Evolutionary conservation across 2,888 invertebrate species (phyloP).

Genomic region (Pyralis farinalis): DNA sequence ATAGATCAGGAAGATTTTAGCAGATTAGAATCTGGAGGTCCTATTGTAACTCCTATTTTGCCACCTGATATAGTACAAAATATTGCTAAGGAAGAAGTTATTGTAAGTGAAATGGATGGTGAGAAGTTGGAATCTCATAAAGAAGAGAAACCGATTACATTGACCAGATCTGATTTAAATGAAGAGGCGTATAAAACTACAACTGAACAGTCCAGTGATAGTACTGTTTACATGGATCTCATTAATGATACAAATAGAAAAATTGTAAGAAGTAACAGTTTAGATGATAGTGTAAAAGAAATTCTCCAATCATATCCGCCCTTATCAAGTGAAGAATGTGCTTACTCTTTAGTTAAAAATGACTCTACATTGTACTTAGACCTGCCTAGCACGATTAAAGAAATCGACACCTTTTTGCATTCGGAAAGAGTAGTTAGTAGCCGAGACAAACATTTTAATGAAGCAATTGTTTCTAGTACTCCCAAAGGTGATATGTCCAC

Average conservation of each 20-base stretch:
- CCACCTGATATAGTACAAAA: slow-evolving; percentile 68
- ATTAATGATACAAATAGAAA: slow-evolving; percentile 49
- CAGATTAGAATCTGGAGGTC: neutral
- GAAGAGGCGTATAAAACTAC: slow-evolving; percentile 17
- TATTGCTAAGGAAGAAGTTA: slow-evolving; percentile 30
- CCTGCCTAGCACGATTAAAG: slow-evolving; percentile 54
- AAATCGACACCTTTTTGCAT: slow-evolving; percentile 51
- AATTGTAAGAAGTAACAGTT: slow-evolving; percentile 34
- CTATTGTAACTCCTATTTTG: slow-evolving; percentile 22
- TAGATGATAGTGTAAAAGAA: slow-evolving; percentile 31
- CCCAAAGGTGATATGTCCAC: slow-evolving; percentile 51
- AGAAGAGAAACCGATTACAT: slow-evolving; percentile 18
- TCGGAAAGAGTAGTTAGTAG: slow-evolving; percentile 46
- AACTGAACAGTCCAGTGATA: slow-evolving; percentile 32
- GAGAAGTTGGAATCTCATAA: slow-evolving; percentile 21
- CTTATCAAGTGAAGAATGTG: slow-evolving; percentile 22
- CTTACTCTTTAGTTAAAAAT: slow-evolving; percentile 35
- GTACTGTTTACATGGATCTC: slow-evolving; percentile 65
- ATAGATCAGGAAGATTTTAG: neutral
- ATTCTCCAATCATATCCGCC: slow-evolving; percentile 37
- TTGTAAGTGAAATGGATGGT: slow-evolving; percentile 15
- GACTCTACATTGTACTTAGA: slow-evolving; percentile 71
- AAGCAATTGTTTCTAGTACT: slow-evolving; percentile 50
- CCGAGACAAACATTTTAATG: slow-evolving; percentile 25
- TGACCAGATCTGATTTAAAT: slow-evolving; percentile 31